Conservation (phyloP, 2,888 invertebrate species). For the Lithophane leautieri region DNA sequence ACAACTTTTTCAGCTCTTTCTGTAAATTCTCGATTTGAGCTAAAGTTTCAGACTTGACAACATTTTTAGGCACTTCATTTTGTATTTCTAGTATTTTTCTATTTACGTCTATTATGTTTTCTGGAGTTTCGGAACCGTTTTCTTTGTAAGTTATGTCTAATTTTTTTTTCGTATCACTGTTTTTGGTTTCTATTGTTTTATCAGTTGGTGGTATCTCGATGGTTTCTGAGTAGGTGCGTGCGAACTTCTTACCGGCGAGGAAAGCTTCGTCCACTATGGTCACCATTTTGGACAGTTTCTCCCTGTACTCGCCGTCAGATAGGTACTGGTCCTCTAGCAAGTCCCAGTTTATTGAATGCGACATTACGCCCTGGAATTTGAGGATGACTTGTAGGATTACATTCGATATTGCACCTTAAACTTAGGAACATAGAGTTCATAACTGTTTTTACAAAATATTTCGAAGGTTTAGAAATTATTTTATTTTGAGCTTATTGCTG, state of each 20-base stretch:
- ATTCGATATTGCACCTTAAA: conserved; percentile 14
- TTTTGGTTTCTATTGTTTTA: conserved; percentile 34
- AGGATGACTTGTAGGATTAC: conserved; percentile 14
- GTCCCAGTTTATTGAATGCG: conserved; percentile 98
- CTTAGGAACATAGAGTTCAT: not conserved
- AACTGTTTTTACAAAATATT: not conserved
- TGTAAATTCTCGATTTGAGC: conserved; percentile 73
- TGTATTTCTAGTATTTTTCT: conserved; percentile 71
- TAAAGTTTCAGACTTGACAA: conserved; percentile 62
- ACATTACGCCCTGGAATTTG: conserved; percentile 96
- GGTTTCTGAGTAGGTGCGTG: conserved; percentile 90
- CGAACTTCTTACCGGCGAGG: conserved; percentile 94
- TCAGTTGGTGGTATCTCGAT: conserved; percentile 61
- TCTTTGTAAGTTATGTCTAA: conserved; percentile 81
- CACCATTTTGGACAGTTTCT: conserved; percentile 96
- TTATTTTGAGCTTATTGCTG: not conserved
- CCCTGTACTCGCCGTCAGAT: conserved; percentile 94
- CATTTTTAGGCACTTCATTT: conserved; percentile 70
- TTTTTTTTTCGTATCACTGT: conserved; percentile 64
- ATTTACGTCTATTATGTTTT: conserved; percentile 70
- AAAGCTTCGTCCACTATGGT: conserved; percentile 94
- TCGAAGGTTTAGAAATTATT: not conserved
- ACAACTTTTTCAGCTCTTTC: conserved; percentile 77
- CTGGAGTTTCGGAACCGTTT: conserved; percentile 60
- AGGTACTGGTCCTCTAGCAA: conserved; percentile 96